phyloP scores from a whole-genome alignment of 2,888 invertebrate genomes.

The Polymixis lichenea region DNA sequence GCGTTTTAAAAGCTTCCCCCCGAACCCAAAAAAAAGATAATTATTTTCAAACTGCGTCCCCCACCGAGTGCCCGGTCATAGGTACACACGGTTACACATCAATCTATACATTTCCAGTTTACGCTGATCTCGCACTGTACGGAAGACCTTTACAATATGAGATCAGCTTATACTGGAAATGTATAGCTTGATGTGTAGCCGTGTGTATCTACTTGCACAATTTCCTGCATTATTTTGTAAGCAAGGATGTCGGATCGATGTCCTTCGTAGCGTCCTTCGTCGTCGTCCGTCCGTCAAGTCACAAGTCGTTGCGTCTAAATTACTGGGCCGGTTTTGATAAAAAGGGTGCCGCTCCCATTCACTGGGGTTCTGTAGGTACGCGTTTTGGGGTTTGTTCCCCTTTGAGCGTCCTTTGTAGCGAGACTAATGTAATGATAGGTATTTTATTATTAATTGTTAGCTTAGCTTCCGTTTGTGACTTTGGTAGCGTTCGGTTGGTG shows the following conservation, averaged over 20 bases:
- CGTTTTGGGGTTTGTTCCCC: conserved; percentile 15
- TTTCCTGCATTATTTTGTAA: background rate
- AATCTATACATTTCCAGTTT: no score
- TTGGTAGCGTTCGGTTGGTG: conserved; percentile 1
- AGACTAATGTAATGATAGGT: conserved; percentile 21
- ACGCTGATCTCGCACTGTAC: no score
- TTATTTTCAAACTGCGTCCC: background rate
- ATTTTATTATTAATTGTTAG: conserved; percentile 4
- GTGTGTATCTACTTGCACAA: background rate
- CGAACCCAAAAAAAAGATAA: no score
- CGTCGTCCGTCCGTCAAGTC: conserved; percentile 6
- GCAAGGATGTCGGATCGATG: background rate
- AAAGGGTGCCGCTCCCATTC: conserved; percentile 23
- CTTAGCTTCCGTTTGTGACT: background rate
- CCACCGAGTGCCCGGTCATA: background rate
- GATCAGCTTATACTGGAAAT: no score
- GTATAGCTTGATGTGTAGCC: no score
- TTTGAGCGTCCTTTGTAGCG: conserved; percentile 16
- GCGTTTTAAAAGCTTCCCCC: no score
- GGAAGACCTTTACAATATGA: no score
- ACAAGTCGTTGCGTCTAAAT: conserved; percentile 37
- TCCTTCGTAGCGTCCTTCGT: background rate
- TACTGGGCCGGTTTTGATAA: conserved; percentile 34
- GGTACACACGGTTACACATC: no score
- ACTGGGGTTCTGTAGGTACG: background rate